Conservation (phyloP, 2,113 vertebrate genomes). For the Spizaetus ornatus region DNA sequence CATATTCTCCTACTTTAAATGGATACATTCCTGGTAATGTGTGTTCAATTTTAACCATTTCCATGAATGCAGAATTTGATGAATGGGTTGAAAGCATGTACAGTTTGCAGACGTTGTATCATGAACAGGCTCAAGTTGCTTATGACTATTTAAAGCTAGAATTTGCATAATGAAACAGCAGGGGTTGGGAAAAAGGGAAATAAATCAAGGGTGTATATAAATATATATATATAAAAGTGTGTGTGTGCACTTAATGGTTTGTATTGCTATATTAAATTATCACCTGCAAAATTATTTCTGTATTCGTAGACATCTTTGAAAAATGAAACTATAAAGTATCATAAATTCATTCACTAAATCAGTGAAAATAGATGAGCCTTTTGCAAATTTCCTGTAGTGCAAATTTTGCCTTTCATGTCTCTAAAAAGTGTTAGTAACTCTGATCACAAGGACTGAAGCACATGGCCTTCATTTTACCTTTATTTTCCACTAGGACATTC, state of each 20-base stretch:
- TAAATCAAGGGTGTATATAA: not conserved
- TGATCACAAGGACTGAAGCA: not conserved
- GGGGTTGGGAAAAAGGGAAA: not conserved
- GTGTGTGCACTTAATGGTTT: not conserved
- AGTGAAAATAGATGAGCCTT: not conserved
- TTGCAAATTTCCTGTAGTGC: not conserved
- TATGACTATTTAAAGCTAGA: not conserved
- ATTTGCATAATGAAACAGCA: not conserved
- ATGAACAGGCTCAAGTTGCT: not conserved
- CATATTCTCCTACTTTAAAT: not conserved
- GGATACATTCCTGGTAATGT: not conserved
- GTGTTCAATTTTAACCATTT: not conserved
- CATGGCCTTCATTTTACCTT: not conserved
- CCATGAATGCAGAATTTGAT: not conserved
- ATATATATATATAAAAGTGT: accelerated
- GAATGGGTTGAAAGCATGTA: not conserved
- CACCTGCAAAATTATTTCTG: not conserved
- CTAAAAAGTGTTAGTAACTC: not conserved
- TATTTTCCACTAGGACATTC: not conserved
- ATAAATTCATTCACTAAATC: not conserved
- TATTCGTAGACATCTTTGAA: not conserved
- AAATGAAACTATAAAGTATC: not conserved
- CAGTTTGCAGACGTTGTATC: not conserved
- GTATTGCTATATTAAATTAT: not conserved
- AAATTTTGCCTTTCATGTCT: not conserved